A percentile compares a stretch with the other conserved stretches of the same genome.
phyloP scores from a whole-genome alignment of 1,140 invertebrate genomes.

The Procambarus clarkii region DNA sequence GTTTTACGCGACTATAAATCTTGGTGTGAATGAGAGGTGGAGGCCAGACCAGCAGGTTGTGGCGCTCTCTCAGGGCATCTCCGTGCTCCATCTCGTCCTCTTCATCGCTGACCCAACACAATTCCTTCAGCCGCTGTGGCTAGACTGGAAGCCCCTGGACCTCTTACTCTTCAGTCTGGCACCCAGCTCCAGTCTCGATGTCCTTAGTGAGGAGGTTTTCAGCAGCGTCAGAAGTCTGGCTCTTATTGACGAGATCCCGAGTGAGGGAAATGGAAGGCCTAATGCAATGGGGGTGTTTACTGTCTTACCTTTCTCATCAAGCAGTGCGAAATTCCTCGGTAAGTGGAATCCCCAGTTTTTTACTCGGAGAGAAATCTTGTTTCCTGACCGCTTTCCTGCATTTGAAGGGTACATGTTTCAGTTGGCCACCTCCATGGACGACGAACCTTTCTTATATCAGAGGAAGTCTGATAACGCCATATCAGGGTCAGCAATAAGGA shows the following conservation, averaged over 20 bases:
- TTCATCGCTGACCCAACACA: background rate
- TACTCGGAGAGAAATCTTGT: background rate
- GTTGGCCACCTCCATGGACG: background rate
- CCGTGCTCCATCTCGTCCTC: background rate
- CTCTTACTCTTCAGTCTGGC: slow-evolving; percentile 20
- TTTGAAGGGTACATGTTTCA: background rate
- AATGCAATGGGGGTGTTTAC: slow-evolving; percentile 10
- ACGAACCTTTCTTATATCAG: background rate
- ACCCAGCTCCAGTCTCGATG: background rate
- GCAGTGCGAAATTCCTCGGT: background rate
- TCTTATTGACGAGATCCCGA: background rate
- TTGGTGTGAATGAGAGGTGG: background rate
- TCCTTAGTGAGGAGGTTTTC: background rate
- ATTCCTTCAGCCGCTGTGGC: slow-evolving; percentile 15
- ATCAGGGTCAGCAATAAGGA: too few relatives aligned
- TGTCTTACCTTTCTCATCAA: slow-evolving; percentile 15
- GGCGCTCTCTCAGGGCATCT: too few relatives aligned
- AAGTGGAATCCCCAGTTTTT: background rate
- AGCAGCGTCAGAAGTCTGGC: slow-evolving; percentile 7
- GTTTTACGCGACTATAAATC: background rate
- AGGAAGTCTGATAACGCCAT: too few relatives aligned
- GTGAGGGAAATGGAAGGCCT: background rate
- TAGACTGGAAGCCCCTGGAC: slow-evolving; percentile 20
- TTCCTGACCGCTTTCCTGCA: too few relatives aligned
- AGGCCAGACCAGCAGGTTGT: too few relatives aligned